Evolutionary conservation across 2,113 vertebrate genomes (phyloP).

Genomic region (Scomber japonicus): DNA sequence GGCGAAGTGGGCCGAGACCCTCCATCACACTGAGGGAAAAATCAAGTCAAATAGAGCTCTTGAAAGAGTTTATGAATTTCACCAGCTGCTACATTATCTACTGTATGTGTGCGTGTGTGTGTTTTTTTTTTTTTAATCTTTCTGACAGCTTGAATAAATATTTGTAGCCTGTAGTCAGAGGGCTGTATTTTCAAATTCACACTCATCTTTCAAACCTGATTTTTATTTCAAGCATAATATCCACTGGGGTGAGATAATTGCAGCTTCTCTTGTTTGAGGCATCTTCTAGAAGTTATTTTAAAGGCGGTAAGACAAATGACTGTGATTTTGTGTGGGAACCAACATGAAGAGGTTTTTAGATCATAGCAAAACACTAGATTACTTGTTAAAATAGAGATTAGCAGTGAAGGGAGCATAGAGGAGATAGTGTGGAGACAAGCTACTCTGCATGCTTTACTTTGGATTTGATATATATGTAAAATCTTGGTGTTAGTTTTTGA

Average conservation of each 20-base stretch:
- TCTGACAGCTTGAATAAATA: not conserved
- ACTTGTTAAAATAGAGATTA: not conserved
- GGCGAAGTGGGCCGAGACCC: not conserved
- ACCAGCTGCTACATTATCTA: not conserved
- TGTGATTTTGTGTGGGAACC: not conserved
- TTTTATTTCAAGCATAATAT: not conserved
- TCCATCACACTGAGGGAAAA: not conserved
- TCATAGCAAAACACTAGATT: not conserved
- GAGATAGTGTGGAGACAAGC: not conserved
- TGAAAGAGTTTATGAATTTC: not conserved
- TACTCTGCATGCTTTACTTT: not conserved
- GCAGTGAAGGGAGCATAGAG: not conserved
- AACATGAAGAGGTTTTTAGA: no score
- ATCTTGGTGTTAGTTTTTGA: conserved; percentile 32
- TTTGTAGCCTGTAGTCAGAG: not conserved
- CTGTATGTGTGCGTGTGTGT: not conserved
- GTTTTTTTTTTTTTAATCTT: not conserved
- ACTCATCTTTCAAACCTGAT: not conserved
- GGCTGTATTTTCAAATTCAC: not conserved
- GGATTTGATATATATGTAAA: not conserved
- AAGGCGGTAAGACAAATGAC: not conserved
- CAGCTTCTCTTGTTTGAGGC: not conserved
- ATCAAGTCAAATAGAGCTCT: not conserved
- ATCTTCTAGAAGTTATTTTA: not conserved
- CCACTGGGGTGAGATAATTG: not conserved